These are phyloP conservation scores for Epinotia nisella DNA, from an alignment of 2,888 invertebrate species.

Conservation along the genomic window DNA sequence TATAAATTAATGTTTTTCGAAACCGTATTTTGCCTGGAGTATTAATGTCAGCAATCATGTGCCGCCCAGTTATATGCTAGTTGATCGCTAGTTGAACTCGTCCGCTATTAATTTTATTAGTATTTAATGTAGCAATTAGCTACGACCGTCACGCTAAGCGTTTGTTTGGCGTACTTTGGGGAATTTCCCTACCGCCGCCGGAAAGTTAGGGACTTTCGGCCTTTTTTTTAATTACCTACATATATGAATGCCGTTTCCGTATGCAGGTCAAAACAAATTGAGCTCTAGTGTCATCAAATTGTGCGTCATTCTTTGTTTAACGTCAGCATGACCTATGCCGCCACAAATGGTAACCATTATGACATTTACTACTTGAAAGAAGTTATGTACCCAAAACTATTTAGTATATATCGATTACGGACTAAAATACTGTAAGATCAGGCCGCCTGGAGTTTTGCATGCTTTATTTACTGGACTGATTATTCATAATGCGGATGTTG, in stretches of 20 bases:
- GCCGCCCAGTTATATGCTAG: not conserved
- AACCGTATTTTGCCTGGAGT: no score
- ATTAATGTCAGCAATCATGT: not conserved
- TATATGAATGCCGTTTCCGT: not conserved
- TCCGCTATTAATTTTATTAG: not conserved
- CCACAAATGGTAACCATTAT: no score
- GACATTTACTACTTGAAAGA: no score
- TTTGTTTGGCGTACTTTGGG: conserved; percentile 1
- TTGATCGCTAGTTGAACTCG: not conserved
- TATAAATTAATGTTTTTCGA: no score
- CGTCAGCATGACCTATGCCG: no score
- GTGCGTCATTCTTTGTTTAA: no score
- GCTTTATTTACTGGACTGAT: conserved; percentile 11
- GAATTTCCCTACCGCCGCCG: not conserved
- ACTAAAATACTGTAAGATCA: not conserved
- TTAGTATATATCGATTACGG: not conserved
- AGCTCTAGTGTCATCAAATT: no score
- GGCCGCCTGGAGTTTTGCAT: not conserved
- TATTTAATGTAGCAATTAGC: conserved; percentile 29
- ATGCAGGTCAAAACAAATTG: no score
- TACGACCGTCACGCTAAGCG: not conserved
- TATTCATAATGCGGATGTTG: conserved; percentile 22
- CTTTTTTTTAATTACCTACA: not conserved
- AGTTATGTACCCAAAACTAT: no score
- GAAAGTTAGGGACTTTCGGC: not conserved